These are phyloP conservation scores for Agrilus biguttatus DNA, from an alignment of 2,888 invertebrate species.

Conservation along the genomic window DNA sequence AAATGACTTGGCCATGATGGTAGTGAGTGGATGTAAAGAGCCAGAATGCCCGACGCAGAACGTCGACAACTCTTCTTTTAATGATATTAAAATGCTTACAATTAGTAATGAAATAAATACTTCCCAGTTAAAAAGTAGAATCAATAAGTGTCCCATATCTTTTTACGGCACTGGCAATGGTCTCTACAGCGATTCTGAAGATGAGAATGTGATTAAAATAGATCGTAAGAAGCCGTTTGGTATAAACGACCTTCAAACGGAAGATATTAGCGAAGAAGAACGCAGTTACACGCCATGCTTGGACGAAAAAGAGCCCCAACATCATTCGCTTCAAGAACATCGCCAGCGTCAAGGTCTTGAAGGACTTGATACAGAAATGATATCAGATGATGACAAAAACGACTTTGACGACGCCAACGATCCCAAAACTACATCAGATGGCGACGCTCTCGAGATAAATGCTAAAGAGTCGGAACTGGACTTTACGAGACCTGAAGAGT, in stretches of 20 bases:
- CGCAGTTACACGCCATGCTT: conserved; percentile 59
- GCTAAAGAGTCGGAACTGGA: conserved; percentile 33
- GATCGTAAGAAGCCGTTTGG: conserved; percentile 16
- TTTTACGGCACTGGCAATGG: neutral
- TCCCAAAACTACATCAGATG: conserved; percentile 25
- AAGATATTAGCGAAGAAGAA: conserved; percentile 51
- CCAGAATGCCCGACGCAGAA: too few relatives aligned
- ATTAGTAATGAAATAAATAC: too few relatives aligned
- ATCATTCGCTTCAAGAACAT: conserved; percentile 4
- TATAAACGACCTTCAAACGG: conserved; percentile 32
- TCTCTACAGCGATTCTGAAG: conserved; percentile 29
- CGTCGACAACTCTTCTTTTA: too few relatives aligned
- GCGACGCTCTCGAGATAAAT: conserved; percentile 30
- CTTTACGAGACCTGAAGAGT: conserved; percentile 30
- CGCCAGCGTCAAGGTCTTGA: conserved; percentile 20
- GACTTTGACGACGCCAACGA: conserved; percentile 44
- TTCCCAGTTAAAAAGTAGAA: too few relatives aligned
- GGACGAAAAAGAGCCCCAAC: conserved; percentile 41
- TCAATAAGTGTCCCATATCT: too few relatives aligned
- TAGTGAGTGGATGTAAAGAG: neutral
- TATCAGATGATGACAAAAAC: conserved; percentile 57
- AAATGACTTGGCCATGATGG: conserved; percentile 21
- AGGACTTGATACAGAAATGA: conserved; percentile 58
- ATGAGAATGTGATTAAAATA: conserved; percentile 24
- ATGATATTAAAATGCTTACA: too few relatives aligned